Base-by-base conservation (phyloP, 1,140 invertebrate genomes). In the Drosophila repletoides region DNA sequence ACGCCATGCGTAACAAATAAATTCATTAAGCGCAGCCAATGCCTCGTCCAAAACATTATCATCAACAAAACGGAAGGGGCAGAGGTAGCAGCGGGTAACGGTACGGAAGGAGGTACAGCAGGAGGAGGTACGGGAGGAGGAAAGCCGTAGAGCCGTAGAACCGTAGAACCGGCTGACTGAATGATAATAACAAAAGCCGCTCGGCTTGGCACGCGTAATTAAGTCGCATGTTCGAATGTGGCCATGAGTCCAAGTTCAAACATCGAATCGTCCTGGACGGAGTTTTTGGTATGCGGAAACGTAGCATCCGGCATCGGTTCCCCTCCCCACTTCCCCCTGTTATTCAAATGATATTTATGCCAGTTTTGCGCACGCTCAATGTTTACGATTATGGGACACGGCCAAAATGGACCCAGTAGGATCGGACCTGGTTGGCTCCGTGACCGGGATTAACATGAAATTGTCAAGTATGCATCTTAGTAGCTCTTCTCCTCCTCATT, bases 11-110 rank as follows among this genome's bases (percentile, higher is more conserved):
- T 83, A 88, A 76, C 83, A 88, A 88, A 88, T 88, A 88, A 88
- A 88, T 94, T 64, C 93, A 95, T 89, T 95, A 92, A 92, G 96
- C 96, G 80, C 81, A 87, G 76, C 81, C 75, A 86, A 87, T 86
- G 80, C 81, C 51, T 56, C 52, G 58, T 64, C 69, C 58, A 63
- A 76, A 68, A 73, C 80, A 84, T 86, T 84, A 84, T 84, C 79
- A 84, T 77, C 71, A 64, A 77, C 68, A 34, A 6, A 12, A 38
- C 63, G 61, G 46, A 43, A 59, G 34, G 36, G 60, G 49, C 48
- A 66, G 58, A 45, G 43, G 71, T 63, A 58, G 58, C 22, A 59
- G 24, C 19, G 24, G 53, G 38, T 3, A n/a, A 26, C 15, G 29
- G 22, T 7, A 58, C 24, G 67, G 14, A 12, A 9, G 3, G 19